Evolutionary conservation across 2,888 invertebrate species (phyloP), one percentile per base, ranked within the genome.

Genomic region (Scaeva pyrastri): DNA sequence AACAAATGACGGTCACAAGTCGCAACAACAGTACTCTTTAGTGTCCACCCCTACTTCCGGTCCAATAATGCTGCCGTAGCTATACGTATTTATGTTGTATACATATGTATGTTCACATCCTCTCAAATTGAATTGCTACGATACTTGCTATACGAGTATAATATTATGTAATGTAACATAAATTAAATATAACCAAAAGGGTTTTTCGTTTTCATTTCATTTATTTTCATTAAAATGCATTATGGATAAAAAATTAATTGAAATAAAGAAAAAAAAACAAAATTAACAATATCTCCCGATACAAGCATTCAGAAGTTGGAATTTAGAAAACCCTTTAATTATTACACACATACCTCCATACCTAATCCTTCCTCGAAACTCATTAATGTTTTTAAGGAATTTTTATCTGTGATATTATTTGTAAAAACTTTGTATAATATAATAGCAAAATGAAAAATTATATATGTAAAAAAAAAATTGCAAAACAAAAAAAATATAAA

Each of bases 401-500:
- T 88, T 85, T 89, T 89, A 89, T 89, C 89, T 89, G 89, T 89
- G 89, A 89, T 89, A 89, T 89, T 88, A 89, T 88, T 89, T 89
- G 85, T 89, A 89, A 88, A 88, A 81, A 85, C 80, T 85, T 85
- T 85, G 84, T 85, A 80, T 75, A 74, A 68, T 70, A 71, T 31
- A 70, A 71, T 50, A 48, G 39, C 2, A 58, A 50, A 74, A 71
- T 23, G 39, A 60, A 73, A 79, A 45, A 60, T 16, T 21, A 60
- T 62, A 48, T 64, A 71, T 48, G 58, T 72, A 62, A 78, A 70
- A 56, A 77, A 62, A 77, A 62, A 74, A 68, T 71, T 41, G 70
- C 39, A 81, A 64, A 76, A 71, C 58, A 31, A 73, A 12, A 71
- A 74, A 84, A 50, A 19, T 2, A 31, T 31, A 7, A 43, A 56